phyloP scores from a whole-genome alignment of 2,888 invertebrate genomes.

The Dyspetes luteomarginatus region DNA sequence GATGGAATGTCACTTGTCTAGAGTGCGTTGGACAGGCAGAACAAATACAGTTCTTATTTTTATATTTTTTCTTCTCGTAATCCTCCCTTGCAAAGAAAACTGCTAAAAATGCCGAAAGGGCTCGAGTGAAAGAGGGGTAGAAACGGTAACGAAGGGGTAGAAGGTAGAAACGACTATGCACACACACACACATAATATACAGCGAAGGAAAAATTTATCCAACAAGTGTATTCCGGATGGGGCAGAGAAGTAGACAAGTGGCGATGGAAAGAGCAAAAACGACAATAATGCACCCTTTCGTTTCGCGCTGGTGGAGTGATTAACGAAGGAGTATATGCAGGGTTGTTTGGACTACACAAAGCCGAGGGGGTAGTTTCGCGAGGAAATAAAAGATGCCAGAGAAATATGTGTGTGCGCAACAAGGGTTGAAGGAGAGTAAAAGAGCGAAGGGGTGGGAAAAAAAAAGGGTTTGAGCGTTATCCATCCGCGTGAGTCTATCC shows the following conservation, averaged over 20 bases:
- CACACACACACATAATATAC: not conserved
- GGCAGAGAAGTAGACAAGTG: constrained; percentile 67
- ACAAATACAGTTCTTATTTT: not conserved
- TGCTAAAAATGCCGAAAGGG: constrained; percentile 10
- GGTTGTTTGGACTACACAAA: not conserved
- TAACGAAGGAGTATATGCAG: constrained; percentile 59
- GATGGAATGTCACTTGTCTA: constrained; percentile 40
- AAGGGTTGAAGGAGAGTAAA: constrained; percentile 5
- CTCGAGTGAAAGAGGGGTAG: not conserved
- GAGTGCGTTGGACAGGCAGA: constrained; percentile 25
- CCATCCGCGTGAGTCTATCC: constrained; percentile 54
- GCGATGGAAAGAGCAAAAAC: constrained; percentile 68
- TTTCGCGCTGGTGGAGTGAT: constrained; percentile 54
- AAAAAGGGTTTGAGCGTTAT: constrained; percentile 49
- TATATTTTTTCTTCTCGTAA: not conserved
- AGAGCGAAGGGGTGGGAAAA: not conserved
- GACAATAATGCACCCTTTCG: constrained; percentile 55
- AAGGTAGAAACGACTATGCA: not conserved
- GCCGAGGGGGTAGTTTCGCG: not conserved
- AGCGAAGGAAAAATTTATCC: constrained; percentile 16
- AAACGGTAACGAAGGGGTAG: too few relatives aligned
- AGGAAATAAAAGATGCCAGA: not conserved
- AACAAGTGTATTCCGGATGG: constrained; percentile 46
- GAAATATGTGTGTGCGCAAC: not conserved
- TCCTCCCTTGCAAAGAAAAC: not conserved